phyloP scores from a whole-genome alignment of 2,113 vertebrate genomes.

The Halichoeres trimaculatus region DNA sequence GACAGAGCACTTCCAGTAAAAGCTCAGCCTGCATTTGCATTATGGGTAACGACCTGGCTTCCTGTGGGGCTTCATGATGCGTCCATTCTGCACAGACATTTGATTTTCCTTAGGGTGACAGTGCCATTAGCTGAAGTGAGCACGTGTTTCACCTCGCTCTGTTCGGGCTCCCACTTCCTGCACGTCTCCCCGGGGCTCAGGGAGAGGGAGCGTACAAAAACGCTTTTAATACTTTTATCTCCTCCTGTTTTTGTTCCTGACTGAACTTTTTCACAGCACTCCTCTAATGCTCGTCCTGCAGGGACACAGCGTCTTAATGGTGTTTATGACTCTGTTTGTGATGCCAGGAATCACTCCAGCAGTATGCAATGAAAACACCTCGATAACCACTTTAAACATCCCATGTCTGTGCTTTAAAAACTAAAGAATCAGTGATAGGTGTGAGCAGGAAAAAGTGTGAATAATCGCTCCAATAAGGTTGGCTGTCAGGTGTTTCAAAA shows the following conservation, averaged over 20 bases:
- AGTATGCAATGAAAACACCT: background rate
- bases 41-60: background rate
- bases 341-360: conserved; percentile 21
- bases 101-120: conserved; percentile 16
- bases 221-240: conserved; percentile 35
- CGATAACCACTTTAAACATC: too few relatives aligned
- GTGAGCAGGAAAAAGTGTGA: too few relatives aligned
- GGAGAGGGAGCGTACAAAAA: conserved; percentile 23
- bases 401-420: too few relatives aligned
- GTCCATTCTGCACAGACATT: background rate
- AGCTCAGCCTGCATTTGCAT: background rate
- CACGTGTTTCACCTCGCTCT: conserved; percentile 5
- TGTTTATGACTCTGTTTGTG: conserved; percentile 30
- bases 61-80: background rate
- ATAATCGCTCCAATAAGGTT: too few relatives aligned
- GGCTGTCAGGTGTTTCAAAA: too few relatives aligned
- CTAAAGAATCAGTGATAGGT: too few relatives aligned
- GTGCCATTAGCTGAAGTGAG: conserved; percentile 26
- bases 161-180: conserved; percentile 32
- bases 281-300: conserved; percentile 44
- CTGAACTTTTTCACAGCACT: conserved; percentile 36
- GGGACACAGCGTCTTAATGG: conserved; percentile 40
- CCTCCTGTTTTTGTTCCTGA: conserved; percentile 21
- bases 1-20: background rate
- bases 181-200: conserved; percentile 28